Evolutionary conservation across 2,888 invertebrate species (phyloP).

Genomic region (Hemithea aestivaria): DNA sequence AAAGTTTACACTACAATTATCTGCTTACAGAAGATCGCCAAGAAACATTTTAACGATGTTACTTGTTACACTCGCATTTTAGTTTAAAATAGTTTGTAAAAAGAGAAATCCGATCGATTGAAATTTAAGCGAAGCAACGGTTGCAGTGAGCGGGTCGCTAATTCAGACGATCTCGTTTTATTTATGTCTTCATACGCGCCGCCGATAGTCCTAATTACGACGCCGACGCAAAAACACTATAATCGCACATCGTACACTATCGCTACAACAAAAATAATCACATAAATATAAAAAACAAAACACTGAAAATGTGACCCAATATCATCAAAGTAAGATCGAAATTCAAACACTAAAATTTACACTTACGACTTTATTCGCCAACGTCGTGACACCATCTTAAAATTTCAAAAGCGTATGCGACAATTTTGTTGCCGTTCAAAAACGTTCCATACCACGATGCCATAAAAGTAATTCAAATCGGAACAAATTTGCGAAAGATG

Average conservation of each 20-base stretch:
- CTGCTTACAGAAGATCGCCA: conserved; percentile 2
- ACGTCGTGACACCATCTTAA: not conserved
- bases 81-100: conserved; percentile 30
- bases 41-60: conserved; percentile 22
- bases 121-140: conserved; percentile 54
- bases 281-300: too few relatives aligned
- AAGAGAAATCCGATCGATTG: conserved; percentile 59
- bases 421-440: not conserved
- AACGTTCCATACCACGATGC: not conserved
- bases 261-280: conserved; percentile 3
- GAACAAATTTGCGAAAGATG: conserved; percentile 3
- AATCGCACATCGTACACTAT: conserved; percentile 63
- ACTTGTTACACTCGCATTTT: conserved; percentile 22
- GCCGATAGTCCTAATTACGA: conserved; percentile 77
- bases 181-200: conserved; percentile 78
- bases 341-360: conserved; percentile 4
- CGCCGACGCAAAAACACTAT: conserved; percentile 72
- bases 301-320: conserved; percentile 16
- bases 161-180: conserved; percentile 67
- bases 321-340: conserved; percentile 6
- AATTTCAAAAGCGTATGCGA: conserved; percentile 13
- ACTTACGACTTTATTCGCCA: conserved; percentile 19
- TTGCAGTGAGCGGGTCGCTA: conserved; percentile 50
- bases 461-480: conserved; percentile 11
- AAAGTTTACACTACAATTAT: conserved; percentile 19